Evolutionary conservation across 2,113 vertebrate genomes (phyloP).

Genomic region (Trochalopteron elliotii): DNA sequence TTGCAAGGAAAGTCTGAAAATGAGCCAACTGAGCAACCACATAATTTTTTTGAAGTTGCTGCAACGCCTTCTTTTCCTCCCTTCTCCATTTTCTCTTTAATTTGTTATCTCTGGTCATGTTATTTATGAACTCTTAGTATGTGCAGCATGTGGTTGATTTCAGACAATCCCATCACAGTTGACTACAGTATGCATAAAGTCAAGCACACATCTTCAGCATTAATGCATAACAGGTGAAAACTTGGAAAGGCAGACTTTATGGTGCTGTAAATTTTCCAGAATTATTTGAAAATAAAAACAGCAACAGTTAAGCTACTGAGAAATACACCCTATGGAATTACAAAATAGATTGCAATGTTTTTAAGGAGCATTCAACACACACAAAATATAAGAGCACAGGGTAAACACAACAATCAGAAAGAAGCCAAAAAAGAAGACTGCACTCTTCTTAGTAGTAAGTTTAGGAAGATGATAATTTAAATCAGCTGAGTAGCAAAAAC

Average conservation of each 20-base stretch:
- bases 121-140: neutral
- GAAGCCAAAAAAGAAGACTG: neutral
- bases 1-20: neutral
- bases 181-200: neutral
- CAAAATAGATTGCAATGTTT: neutral
- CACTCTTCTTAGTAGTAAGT: neutral
- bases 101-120: neutral
- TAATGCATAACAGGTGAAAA: neutral
- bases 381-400: neutral
- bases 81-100: neutral
- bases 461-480: neutral
- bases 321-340: neutral
- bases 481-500: neutral
- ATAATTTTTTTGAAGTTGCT: neutral
- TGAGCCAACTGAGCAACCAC: neutral
- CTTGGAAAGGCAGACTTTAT: neutral
- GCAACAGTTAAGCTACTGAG: neutral
- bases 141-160: neutral
- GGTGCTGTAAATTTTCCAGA: neutral
- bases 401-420: neutral
- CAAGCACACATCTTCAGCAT: neutral
- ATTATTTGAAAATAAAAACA: neutral
- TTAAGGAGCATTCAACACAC: neutral
- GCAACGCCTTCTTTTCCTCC: neutral
- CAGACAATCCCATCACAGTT: neutral